These are phyloP conservation scores for Sebastes flavidus DNA, from an alignment of 2,797 vertebrate species.

Conservation along the genomic window DNA sequence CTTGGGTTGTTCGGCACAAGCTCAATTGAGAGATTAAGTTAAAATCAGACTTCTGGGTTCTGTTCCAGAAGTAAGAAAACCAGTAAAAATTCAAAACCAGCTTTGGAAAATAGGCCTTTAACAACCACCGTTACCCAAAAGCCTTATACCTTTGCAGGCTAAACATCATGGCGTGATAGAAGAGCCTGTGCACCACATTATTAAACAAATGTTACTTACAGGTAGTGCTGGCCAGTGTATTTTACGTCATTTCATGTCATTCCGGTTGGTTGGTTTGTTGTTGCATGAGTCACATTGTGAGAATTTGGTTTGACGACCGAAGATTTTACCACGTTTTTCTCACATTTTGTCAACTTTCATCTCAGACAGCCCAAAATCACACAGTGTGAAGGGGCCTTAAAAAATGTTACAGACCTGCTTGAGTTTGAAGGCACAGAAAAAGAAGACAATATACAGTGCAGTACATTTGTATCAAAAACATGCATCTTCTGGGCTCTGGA, in stretches of 20 bases:
- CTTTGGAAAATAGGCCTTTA: too few relatives aligned
- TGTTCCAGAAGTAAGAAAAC: too few relatives aligned
- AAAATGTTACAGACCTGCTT: neutral
- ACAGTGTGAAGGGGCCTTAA: accelerated
- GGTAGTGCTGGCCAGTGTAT: neutral
- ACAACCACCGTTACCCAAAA: too few relatives aligned
- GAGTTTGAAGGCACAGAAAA: neutral
- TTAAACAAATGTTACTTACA: neutral
- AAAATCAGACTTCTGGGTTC: too few relatives aligned
- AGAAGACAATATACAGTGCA: neutral
- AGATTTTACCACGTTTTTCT: neutral
- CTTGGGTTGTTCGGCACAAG: too few relatives aligned
- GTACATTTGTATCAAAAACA: neutral
- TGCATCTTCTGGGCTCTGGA: neutral
- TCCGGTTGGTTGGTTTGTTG: neutral
- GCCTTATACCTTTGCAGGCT: too few relatives aligned
- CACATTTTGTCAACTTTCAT: neutral
- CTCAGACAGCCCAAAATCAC: neutral
- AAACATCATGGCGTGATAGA: too few relatives aligned
- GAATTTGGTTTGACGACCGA: neutral
- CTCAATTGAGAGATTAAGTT: too few relatives aligned
- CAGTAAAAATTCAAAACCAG: too few relatives aligned
- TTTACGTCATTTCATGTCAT: neutral
- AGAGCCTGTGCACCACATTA: neutral
- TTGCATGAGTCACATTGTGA: neutral